phyloP scores from a whole-genome alignment of 2,113 vertebrate genomes.

The Psammodynastes pulverulentus region DNA sequence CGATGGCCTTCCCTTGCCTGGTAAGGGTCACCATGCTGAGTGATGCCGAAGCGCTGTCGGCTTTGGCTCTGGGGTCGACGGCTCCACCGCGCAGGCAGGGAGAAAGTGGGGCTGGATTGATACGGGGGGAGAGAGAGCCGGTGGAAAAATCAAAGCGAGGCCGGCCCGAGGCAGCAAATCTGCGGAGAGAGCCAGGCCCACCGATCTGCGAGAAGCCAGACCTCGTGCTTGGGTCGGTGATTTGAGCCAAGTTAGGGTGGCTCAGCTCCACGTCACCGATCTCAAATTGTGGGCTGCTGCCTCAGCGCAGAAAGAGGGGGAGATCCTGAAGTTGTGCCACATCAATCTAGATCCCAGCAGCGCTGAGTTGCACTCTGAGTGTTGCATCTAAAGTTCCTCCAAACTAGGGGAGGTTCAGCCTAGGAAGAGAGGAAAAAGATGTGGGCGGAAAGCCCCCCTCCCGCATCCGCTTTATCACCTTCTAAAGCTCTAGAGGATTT shows the following conservation, averaged over 20 bases:
- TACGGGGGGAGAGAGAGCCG: not conserved
- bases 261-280: not conserved
- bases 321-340: not conserved
- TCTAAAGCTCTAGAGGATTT: not conserved
- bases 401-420: not conserved
- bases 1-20: slow-evolving; percentile 12
- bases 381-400: not conserved
- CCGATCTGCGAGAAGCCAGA: not conserved
- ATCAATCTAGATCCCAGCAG: not conserved
- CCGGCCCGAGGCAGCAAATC: not conserved
- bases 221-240: not conserved
- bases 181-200: not conserved
- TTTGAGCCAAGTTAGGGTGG: too few relatives aligned
- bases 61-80: not conserved
- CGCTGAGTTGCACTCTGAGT: not conserved
- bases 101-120: not conserved
- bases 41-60: not conserved
- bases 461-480: not conserved
- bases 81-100: not conserved
- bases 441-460: not conserved
- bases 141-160: not conserved
- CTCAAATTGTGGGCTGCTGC: too few relatives aligned
- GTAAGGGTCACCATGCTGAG: not conserved
- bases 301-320: not conserved
- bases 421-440: not conserved